These are phyloP conservation scores for Cantharis rustica DNA, from an alignment of 2,888 invertebrate species.

Conservation along the genomic window DNA sequence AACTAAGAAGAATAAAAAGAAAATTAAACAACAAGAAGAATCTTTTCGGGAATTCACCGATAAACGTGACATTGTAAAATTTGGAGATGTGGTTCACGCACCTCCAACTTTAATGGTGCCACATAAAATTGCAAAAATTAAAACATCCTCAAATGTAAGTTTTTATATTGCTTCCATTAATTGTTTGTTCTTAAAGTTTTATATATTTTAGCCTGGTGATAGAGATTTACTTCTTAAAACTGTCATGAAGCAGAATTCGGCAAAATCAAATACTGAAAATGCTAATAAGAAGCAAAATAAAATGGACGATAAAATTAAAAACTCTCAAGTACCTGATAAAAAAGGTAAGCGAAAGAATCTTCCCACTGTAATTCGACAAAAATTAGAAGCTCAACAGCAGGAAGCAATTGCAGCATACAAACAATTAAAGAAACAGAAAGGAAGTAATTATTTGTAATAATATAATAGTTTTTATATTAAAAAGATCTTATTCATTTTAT, in stretches of 20 bases:
- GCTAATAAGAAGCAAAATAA: constrained; percentile 53
- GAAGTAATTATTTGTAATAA: neutral
- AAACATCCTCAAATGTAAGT: constrained; percentile 40
- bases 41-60: constrained; percentile 57
- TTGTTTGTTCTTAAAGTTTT: neutral
- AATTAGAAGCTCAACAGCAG: constrained; percentile 64
- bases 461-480: neutral
- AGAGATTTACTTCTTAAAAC: constrained; percentile 66
- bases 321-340: constrained; percentile 52
- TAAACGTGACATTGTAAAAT: constrained; percentile 67
- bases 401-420: constrained; percentile 66
- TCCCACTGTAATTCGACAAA: constrained; percentile 61
- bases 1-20: constrained; percentile 60
- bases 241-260: constrained; percentile 49
- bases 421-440: constrained; percentile 56
- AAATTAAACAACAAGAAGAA: constrained; percentile 56
- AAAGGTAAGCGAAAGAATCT: constrained; percentile 67
- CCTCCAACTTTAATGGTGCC: constrained; percentile 70
- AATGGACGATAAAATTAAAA: constrained; percentile 25
- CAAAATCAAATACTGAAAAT: neutral
- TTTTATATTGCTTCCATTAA: neutral
- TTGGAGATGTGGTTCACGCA: constrained; percentile 76
- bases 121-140: constrained; percentile 53
- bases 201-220: constrained; percentile 64
- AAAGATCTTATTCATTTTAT: neutral